Conservation (phyloP, 2,113 vertebrate species). For the Carlito syrichta region DNA sequence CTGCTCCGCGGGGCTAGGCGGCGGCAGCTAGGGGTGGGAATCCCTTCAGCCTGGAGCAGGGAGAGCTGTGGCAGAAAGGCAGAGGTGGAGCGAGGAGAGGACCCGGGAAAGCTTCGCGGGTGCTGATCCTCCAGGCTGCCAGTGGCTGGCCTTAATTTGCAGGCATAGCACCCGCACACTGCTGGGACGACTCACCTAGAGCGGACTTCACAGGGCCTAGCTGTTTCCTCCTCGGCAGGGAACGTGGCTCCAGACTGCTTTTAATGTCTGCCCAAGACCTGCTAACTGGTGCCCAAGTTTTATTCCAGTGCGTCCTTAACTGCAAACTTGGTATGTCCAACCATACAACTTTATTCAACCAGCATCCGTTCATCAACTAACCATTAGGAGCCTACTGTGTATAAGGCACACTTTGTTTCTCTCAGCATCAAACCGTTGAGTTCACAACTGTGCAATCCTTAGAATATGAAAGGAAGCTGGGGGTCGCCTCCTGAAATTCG, state of each 20-base stretch:
- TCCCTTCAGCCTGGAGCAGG: neutral
- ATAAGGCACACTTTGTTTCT: neutral
- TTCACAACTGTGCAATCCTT: neutral
- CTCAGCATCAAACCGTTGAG: neutral
- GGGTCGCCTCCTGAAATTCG: neutral
- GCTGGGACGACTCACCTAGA: neutral
- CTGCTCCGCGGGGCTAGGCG: slow-evolving; percentile 3
- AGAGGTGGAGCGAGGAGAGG: neutral
- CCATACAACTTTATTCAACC: slow-evolving; percentile 5
- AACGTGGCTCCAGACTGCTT: neutral
- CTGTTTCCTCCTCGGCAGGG: neutral
- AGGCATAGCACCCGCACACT: neutral
- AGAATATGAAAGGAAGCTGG: neutral
- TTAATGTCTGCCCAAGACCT: neutral
- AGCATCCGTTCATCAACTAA: neutral
- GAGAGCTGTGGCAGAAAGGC: neutral
- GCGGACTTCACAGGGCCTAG: neutral
- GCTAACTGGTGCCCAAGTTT: slow-evolving; percentile 25
- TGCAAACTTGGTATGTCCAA: neutral
- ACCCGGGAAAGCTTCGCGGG: neutral
- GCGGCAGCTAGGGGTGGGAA: slow-evolving; percentile 40
- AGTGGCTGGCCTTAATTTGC: neutral
- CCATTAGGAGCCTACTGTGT: neutral
- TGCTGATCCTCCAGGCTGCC: neutral
- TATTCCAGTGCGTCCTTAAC: neutral